These are phyloP conservation scores for Myrmophylax atrothorax DNA, from an alignment of 2,113 vertebrate genomes.

Conservation along the genomic window DNA sequence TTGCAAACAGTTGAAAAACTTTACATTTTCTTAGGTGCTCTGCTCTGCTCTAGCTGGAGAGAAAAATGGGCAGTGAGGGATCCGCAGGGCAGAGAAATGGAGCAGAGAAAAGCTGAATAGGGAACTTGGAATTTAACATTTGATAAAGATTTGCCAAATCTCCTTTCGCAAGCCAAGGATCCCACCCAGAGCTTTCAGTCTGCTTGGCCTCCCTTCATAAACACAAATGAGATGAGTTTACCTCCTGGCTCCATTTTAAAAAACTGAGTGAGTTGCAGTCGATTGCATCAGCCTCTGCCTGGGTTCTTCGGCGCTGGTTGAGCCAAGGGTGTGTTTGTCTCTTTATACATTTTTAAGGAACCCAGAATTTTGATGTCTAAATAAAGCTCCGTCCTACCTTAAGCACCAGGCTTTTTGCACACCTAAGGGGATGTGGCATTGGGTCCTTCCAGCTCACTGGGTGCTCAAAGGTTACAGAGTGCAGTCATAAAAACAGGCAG, in stretches of 20 bases:
- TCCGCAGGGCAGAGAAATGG: neutral
- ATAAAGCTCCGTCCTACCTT: neutral
- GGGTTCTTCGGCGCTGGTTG: neutral
- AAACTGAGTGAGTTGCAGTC: neutral
- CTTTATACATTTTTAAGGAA: neutral
- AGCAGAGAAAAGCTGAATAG: neutral
- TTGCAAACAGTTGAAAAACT: neutral
- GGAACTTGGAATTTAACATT: neutral
- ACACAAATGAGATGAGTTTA: neutral
- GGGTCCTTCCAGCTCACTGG: neutral
- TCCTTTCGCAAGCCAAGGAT: neutral
- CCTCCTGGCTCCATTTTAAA: neutral
- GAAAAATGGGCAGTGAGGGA: neutral
- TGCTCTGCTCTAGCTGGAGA: neutral
- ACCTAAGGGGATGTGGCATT: neutral
- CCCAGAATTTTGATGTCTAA: neutral
- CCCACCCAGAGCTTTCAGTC: neutral
- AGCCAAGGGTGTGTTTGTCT: neutral
- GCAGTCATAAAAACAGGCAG: neutral
- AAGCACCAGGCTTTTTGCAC: neutral
- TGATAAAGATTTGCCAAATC: neutral
- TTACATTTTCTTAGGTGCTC: neutral
- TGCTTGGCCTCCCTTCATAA: neutral
- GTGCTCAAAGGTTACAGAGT: neutral
- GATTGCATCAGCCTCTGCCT: slow-evolving; percentile 40